Percentiles rank a stretch among this genome's conserved stretches.
Evolutionary conservation across 2,888 invertebrate species (phyloP).

Genomic region (Lithophane ornitopus): DNA sequence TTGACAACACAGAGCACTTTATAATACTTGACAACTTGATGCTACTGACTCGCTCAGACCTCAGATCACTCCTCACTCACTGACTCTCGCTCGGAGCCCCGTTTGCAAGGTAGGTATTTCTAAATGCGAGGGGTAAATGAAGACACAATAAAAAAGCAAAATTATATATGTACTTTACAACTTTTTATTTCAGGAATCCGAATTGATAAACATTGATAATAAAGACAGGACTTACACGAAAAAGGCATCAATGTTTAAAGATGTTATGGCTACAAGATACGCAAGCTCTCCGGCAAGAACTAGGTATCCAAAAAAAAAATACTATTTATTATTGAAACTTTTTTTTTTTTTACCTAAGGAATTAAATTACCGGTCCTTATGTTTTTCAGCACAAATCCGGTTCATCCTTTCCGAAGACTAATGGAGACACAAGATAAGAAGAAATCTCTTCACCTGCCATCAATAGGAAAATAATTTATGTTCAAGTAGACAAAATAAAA

Average conservation of each 20-base stretch:
- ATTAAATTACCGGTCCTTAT: neutral
- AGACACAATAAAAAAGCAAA: neutral
- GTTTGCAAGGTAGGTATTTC: neutral
- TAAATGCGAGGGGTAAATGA: neutral
- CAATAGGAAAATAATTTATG: constrained; percentile 58
- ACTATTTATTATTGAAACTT: neutral
- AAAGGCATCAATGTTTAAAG: constrained; percentile 80
- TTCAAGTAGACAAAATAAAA: constrained; percentile 22
- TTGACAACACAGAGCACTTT: too few species aligned
- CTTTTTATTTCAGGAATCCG: constrained; percentile 73
- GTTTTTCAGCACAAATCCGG: constrained; percentile 82
- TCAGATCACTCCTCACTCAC: too few species aligned
- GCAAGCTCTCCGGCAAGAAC: constrained; percentile 74
- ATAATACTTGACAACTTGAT: too few species aligned
- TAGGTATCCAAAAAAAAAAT: constrained; percentile 66
- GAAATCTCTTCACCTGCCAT: constrained; percentile 71
- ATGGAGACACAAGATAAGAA: constrained; percentile 71
- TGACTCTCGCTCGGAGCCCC: too few species aligned
- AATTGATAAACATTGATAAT: constrained; percentile 73
- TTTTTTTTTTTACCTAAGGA: neutral
- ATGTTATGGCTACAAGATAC: constrained; percentile 78
- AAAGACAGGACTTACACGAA: constrained; percentile 83
- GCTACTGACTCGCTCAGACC: too few species aligned
- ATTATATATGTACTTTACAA: neutral
- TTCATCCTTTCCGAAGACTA: constrained; percentile 83